These are phyloP conservation scores for Pachypanchax playfairii DNA, from an alignment of 2,113 vertebrate genomes.

Conservation along the genomic window DNA sequence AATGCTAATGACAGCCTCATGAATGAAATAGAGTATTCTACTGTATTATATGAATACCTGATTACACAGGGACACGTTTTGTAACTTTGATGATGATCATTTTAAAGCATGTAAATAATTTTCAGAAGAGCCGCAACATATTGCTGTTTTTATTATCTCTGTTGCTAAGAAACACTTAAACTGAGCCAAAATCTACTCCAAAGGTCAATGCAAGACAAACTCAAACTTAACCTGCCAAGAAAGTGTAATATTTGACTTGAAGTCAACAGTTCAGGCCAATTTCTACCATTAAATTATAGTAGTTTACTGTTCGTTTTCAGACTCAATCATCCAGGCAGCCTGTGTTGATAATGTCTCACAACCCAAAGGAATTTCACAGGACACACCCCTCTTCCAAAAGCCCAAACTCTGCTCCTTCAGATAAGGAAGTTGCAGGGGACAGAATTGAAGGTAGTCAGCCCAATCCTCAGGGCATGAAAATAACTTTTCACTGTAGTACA, in stretches of 20 bases:
- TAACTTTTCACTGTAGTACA: rapidly evolving
- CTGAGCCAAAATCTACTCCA: neutral
- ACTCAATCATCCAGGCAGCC: slow-evolving; percentile 25
- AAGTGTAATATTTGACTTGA: neutral
- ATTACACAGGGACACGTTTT: neutral
- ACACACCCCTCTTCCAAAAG: slow-evolving; percentile 55
- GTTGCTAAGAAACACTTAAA: neutral
- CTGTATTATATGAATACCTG: neutral
- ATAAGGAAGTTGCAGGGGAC: slow-evolving; percentile 57
- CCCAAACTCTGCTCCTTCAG: slow-evolving; percentile 21
- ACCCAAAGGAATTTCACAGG: slow-evolving; percentile 64
- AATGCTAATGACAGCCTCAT: neutral
- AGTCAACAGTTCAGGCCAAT: neutral
- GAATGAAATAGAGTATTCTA: neutral
- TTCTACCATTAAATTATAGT: neutral
- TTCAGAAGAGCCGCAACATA: neutral
- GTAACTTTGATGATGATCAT: neutral
- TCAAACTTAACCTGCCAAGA: neutral
- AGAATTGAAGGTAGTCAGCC: slow-evolving; percentile 45
- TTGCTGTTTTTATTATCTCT: rapidly evolving
- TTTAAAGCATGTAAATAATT: neutral
- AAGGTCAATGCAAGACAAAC: neutral
- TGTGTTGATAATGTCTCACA: slow-evolving; percentile 58
- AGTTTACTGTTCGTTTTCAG: slow-evolving; percentile 23
- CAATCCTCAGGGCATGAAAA: slow-evolving; percentile 44